Evolutionary conservation across 2,888 invertebrate genomes (phyloP).

Genomic region (Polylopha cassiicola): DNA sequence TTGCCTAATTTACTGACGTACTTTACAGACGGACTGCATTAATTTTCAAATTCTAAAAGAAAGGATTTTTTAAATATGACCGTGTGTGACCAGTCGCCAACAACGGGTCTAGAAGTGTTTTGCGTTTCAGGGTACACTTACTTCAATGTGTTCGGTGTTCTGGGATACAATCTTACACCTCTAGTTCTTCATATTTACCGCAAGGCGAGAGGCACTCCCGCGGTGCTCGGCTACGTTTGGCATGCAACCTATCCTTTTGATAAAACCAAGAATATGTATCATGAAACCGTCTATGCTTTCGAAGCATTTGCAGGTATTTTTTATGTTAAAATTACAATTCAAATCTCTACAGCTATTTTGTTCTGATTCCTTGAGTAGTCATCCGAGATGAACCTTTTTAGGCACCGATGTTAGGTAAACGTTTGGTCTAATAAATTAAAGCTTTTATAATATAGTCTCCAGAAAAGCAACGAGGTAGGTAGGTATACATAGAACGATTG

Average conservation of each 20-base stretch:
- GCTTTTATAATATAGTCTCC: too few species aligned
- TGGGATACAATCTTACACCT: conserved; percentile 53
- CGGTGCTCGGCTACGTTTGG: conserved; percentile 52
- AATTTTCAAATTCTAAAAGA: background rate
- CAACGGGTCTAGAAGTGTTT: conserved; percentile 5
- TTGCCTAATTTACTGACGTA: too few species aligned
- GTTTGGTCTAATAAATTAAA: too few species aligned
- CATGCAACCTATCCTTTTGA: conserved; percentile 58
- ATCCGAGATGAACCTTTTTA: conserved; percentile 19
- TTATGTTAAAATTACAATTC: too few species aligned
- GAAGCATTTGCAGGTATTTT: conserved; percentile 50
- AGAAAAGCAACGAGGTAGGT: too few species aligned
- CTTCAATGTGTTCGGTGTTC: conserved; percentile 52
- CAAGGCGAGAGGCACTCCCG: conserved; percentile 36
- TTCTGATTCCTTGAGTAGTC: background rate
- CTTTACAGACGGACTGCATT: too few species aligned
- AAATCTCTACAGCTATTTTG: too few species aligned
- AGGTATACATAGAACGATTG: too few species aligned
- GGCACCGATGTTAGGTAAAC: too few species aligned
- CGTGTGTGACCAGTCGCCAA: background rate
- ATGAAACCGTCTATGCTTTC: conserved; percentile 46
- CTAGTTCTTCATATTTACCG: conserved; percentile 44
- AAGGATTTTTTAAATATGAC: background rate
- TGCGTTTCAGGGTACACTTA: conserved; percentile 52
- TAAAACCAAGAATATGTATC: conserved; percentile 48